phyloP scores from a whole-genome alignment of 2,113 vertebrate genomes.

The Hydrochoerus hydrochaeris region DNA sequence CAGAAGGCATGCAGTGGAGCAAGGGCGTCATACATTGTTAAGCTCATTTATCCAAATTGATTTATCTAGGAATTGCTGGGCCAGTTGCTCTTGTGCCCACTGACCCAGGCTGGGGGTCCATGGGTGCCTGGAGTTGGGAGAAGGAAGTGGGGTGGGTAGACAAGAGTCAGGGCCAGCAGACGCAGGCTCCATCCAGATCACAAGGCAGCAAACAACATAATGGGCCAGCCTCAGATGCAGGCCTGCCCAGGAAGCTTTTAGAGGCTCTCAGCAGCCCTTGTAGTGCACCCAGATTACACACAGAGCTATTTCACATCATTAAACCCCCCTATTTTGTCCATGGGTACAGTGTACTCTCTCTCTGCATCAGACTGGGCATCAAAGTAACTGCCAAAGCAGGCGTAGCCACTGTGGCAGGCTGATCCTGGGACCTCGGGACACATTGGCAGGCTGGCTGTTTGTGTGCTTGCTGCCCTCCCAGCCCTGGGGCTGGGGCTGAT shows the following conservation, averaged over 20 bases:
- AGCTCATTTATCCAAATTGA: constrained; percentile 86
- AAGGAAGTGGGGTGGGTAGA: constrained; percentile 11
- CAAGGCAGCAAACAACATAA: constrained; percentile 22
- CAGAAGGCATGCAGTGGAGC: constrained; percentile 78
- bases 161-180: constrained; percentile 18
- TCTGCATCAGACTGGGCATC: constrained; percentile 37
- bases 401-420: constrained; percentile 38
- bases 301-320: constrained; percentile 69
- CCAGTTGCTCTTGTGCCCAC: constrained; percentile 49
- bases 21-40: constrained; percentile 83
- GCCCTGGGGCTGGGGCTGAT: not conserved
- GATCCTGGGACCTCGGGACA: constrained; percentile 13
- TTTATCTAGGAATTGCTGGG: constrained; percentile 82
- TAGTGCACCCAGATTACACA: constrained; percentile 65
- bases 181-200: constrained; percentile 58
- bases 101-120: not conserved
- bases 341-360: constrained; percentile 11
- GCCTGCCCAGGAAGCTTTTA: constrained; percentile 19
- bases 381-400: constrained; percentile 69
- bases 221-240: constrained; percentile 38
- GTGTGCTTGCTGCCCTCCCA: constrained; percentile 32
- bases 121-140: not conserved
- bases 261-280: constrained; percentile 64
- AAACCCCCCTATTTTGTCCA: constrained; percentile 28
- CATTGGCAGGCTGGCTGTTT: constrained; percentile 57